Conservation (phyloP, 2,888 invertebrate genomes). For the Euplexia lucipara region DNA sequence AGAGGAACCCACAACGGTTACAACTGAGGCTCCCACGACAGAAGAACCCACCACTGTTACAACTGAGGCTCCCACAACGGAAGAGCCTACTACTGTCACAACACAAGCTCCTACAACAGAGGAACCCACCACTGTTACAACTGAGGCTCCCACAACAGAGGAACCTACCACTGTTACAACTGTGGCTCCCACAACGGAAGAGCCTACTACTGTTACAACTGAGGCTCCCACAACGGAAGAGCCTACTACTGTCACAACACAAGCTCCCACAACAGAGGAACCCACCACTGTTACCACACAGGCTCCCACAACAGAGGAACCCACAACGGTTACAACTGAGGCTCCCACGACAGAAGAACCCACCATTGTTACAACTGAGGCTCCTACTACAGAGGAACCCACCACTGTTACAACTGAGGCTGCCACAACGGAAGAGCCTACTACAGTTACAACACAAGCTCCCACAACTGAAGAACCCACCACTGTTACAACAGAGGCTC, state of each 20-base stretch:
- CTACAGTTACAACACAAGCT: neutral
- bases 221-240: conserved; percentile 2
- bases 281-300: neutral
- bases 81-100: neutral
- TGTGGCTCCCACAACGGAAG: conserved; percentile 8
- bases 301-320: neutral
- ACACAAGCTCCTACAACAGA: neutral
- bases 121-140: neutral
- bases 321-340: conserved; percentile 9
- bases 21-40: conserved; percentile 7
- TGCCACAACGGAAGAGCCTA: conserved; percentile 1
- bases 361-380: neutral
- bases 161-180: neutral
- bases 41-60: neutral
- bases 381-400: neutral
- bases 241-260: conserved; percentile 5
- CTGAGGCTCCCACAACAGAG: neutral
- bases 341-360: neutral
- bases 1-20: neutral
- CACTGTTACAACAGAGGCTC: neutral
- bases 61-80: conserved; percentile 10
- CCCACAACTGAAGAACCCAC: conserved; percentile 17
- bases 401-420: neutral
- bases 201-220: neutral
- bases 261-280: conserved; percentile 8